A percentile compares a stretch with the other conserved stretches of the same genome.
These are phyloP conservation scores for Heliornis fulica DNA, from an alignment of 2,113 vertebrate species.

Conservation along the genomic window DNA sequence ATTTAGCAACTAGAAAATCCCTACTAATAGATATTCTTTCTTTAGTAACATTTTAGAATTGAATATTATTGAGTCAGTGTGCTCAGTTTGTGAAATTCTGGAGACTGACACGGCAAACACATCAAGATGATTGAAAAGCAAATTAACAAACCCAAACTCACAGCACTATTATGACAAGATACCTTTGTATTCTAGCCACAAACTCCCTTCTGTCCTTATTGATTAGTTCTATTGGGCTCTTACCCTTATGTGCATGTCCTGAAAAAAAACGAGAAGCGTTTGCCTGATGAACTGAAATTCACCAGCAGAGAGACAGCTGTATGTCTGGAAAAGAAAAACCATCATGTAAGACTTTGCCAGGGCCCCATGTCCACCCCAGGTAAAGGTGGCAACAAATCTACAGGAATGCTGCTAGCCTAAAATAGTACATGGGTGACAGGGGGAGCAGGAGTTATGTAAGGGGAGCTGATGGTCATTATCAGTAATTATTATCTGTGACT, in stretches of 20 bases:
- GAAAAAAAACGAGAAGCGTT: conserved; percentile 94
- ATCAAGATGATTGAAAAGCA: background rate
- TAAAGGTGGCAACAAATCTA: background rate
- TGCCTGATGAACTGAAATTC: conserved; percentile 97
- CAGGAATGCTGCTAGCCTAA: background rate
- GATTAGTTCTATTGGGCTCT: conserved; percentile 19
- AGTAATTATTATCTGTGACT: background rate
- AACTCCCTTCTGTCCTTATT: background rate
- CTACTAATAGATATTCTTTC: background rate
- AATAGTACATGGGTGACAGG: background rate
- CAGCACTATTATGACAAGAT: background rate
- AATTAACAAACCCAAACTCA: background rate
- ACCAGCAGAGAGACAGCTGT: conserved; percentile 79
- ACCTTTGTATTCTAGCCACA: background rate
- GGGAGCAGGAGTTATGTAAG: background rate
- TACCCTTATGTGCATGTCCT: conserved; percentile 98
- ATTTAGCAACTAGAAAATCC: background rate
- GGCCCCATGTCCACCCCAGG: background rate
- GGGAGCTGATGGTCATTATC: background rate
- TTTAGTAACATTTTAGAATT: background rate
- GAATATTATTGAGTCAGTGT: background rate
- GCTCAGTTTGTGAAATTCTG: background rate
- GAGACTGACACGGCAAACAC: background rate
- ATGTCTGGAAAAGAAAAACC: conserved; percentile 75
- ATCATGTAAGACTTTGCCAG: background rate